These are phyloP conservation scores for Platichthys flesus DNA, from an alignment of 2,113 vertebrate genomes.

Conservation along the genomic window DNA sequence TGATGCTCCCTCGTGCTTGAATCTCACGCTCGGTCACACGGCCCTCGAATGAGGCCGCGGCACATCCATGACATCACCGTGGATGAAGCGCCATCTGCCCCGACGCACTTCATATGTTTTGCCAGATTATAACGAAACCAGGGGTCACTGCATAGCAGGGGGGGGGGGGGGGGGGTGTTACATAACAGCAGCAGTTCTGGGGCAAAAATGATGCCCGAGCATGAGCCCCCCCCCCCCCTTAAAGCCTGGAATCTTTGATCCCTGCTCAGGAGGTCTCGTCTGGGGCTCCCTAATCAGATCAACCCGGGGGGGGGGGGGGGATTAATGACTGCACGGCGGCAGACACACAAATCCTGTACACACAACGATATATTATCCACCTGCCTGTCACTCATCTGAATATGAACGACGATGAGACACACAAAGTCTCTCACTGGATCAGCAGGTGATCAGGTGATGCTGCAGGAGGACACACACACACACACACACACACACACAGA, in stretches of 20 bases:
- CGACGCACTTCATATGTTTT: slow-evolving; percentile 11
- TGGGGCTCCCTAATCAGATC: slow-evolving; percentile 69
- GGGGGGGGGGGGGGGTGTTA: slow-evolving; percentile 9
- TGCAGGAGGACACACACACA: slow-evolving; percentile 7
- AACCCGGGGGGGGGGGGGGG: slow-evolving; percentile 16
- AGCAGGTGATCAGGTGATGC: slow-evolving; percentile 70
- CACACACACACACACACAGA: background rate
- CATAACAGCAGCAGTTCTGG: slow-evolving; percentile 50
- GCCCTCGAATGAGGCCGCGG: background rate
- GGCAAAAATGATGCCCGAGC: slow-evolving; percentile 3
- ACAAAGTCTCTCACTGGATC: slow-evolving; percentile 70
- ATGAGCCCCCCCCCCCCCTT: background rate
- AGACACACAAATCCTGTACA: background rate
- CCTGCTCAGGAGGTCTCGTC: slow-evolving; percentile 49
- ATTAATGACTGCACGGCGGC: slow-evolving; percentile 17
- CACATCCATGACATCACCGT: slow-evolving; percentile 36
- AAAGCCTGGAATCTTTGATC: slow-evolving; percentile 56
- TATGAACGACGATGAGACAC: slow-evolving; percentile 24
- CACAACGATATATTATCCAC: slow-evolving; percentile 22
- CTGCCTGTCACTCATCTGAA: slow-evolving; percentile 31
- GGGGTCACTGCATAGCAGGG: slow-evolving; percentile 14
- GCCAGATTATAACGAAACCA: slow-evolving; percentile 23
- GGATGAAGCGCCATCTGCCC: slow-evolving; percentile 33
- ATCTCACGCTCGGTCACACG: background rate
- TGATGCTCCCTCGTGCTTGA: background rate